Evolutionary conservation across 2,888 invertebrate genomes (phyloP).

Genomic region (Subacronicta megacephala): DNA sequence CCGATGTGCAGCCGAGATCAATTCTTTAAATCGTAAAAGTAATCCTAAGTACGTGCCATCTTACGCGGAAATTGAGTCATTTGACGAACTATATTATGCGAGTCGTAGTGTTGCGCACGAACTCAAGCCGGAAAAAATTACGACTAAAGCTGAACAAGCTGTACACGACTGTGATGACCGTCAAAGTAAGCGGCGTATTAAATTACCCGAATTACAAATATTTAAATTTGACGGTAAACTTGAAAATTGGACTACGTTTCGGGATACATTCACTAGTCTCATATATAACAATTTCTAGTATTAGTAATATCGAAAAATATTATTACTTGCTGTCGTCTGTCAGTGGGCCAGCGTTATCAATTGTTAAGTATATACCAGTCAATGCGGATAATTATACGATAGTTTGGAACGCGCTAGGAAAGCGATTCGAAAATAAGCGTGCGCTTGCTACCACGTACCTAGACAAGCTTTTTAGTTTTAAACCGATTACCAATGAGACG

Average conservation of each 20-base stretch:
- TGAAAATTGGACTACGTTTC: slow-evolving; percentile 3
- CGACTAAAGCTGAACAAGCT: background rate
- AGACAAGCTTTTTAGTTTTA: slow-evolving; percentile 2
- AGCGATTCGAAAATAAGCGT: slow-evolving; percentile 2
- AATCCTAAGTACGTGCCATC: background rate
- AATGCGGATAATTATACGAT: slow-evolving; percentile 5
- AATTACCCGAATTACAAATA: slow-evolving; percentile 1
- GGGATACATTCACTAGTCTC: slow-evolving; percentile 1
- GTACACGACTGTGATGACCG: background rate
- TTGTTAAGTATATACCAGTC: slow-evolving; percentile 6
- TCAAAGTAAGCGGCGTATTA: background rate
- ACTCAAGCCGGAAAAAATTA: background rate
- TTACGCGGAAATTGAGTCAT: background rate
- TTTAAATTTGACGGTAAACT: slow-evolving; percentile 1
- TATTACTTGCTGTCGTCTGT: slow-evolving; percentile 3
- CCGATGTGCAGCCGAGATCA: background rate
- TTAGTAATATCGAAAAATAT: slow-evolving; percentile 1
- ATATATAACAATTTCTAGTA: background rate
- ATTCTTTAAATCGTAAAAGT: background rate
- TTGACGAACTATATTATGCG: slow-evolving; percentile 1
- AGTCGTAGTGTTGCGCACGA: background rate
- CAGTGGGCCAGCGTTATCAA: slow-evolving; percentile 1
- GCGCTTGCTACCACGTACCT: slow-evolving; percentile 2
- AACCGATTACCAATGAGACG: background rate
- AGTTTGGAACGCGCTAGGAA: background rate